Evolutionary conservation across 2,113 vertebrate genomes (phyloP), one percentile per base, ranked within the genome.

Genomic region (Gavialis gangeticus): DNA sequence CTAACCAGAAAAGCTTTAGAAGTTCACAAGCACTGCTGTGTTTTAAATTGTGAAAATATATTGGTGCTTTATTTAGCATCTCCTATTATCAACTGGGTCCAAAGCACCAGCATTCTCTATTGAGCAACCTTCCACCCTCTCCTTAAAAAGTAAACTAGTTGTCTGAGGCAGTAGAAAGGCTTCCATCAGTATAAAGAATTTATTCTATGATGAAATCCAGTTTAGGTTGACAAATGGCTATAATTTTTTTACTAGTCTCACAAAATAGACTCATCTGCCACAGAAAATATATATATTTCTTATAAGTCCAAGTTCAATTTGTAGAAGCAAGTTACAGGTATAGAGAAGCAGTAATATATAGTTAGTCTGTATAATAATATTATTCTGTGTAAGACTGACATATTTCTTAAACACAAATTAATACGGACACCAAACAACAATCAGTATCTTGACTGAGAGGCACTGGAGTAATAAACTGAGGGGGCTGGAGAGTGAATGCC

Each of bases 71-170:
- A 34, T 80, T 94, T 89, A 84, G 56, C 79, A 16, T 11, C 75
- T 91, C 24, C 66, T 95, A 85, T 28, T 58, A 73, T 22, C 60
- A 86, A 11, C 37, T 92, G 2, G 3, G 84, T 64, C 71, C 14
- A 86, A 73, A 92, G 90, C 69, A 95, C 95, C 62, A 93, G 2
- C 75, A 79, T 93, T 91, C 71, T 89, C 67, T 81, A 67, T 55
- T 71, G 66, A 87, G 60, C 88, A 71, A 82, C 56, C 24, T 95
- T 94, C 67, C 57, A 64, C 27, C 30, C 34, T 81, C 14, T 93
- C 82, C 73, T 78, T 55, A 93, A 82, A 56, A 94, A 97, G 80
- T 58, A 88, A 94, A 96, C 94, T 95, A 60, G 5, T 93, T 94
- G 77, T 91, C 78, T 82, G 37, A 54, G 78, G 46, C 55, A 69